Conservation (phyloP, 2,797 vertebrate genomes). For the Sebastes trivittatus region DNA sequence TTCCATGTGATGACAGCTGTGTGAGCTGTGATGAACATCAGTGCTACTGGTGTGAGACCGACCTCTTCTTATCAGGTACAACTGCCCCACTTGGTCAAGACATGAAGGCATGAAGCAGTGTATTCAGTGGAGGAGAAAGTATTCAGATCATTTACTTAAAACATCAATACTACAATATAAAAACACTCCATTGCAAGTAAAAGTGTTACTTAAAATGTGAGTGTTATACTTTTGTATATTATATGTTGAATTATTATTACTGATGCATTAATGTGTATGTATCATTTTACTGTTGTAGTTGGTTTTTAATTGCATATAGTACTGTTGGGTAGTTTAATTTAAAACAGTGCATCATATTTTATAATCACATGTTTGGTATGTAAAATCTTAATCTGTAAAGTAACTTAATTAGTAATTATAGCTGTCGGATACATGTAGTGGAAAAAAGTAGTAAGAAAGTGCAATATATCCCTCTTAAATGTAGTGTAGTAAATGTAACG, state of each 20-base stretch:
- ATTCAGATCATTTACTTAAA: not conserved
- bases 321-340: not conserved
- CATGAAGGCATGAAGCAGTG: not conserved
- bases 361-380: not conserved
- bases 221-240: not conserved
- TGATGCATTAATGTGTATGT: not conserved
- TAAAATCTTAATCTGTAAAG: not conserved
- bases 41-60: constrained; percentile 89
- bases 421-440: not conserved
- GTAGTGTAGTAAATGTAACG: not conserved
- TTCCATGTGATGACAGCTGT: constrained; percentile 84
- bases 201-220: not conserved
- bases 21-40: constrained; percentile 85
- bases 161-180: not conserved
- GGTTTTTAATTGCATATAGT: not conserved
- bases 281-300: not conserved
- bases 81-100: not conserved
- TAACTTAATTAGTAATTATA: not conserved
- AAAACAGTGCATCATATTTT: not conserved
- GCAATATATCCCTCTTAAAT: too few species aligned
- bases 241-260: not conserved
- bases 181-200: not conserved
- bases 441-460: too few species aligned
- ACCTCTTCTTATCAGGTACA: constrained; percentile 89
- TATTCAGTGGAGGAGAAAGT: not conserved